phyloP scores from a whole-genome alignment of 2,888 invertebrate genomes.

The Saturnia japonica region DNA sequence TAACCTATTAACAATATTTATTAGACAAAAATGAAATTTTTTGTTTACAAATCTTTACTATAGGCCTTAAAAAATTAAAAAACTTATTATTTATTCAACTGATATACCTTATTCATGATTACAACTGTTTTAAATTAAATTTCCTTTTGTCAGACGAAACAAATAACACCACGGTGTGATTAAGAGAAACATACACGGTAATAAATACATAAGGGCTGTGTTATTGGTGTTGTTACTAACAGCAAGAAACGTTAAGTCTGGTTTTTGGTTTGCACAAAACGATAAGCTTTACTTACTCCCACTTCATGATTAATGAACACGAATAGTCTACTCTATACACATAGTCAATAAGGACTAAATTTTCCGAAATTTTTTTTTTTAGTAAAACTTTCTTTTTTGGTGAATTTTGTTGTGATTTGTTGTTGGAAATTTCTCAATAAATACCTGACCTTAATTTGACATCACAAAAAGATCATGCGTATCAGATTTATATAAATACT shows the following conservation, averaged over 20 bases:
- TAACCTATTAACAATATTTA: no score
- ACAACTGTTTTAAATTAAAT: slow-evolving; percentile 25
- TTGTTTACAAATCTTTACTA: no score
- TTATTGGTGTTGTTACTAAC: slow-evolving; percentile 41
- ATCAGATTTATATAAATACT: not conserved
- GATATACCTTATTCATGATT: not conserved
- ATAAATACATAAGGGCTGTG: slow-evolving; percentile 16
- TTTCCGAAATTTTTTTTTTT: not conserved
- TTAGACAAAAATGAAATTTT: no score
- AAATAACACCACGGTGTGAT: slow-evolving; percentile 60
- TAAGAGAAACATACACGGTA: slow-evolving; percentile 16
- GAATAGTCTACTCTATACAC: not conserved
- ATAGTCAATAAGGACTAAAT: not conserved
- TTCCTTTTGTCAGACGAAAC: slow-evolving; percentile 61
- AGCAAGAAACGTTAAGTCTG: slow-evolving; percentile 25
- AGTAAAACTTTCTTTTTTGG: not conserved
- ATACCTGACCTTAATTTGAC: not conserved
- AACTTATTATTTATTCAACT: no score
- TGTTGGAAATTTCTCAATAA: not conserved
- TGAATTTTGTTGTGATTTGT: not conserved
- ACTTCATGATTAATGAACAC: slow-evolving; percentile 18
- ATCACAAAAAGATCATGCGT: not conserved
- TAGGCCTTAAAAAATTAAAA: no score
- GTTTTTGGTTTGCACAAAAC: slow-evolving; percentile 1
- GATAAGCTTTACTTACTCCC: slow-evolving; percentile 9